Percentiles rank a stretch among this genome's conserved stretches.
phyloP scores from a whole-genome alignment of 2,797 vertebrate genomes.

The Lagorchestes hirsutus region DNA sequence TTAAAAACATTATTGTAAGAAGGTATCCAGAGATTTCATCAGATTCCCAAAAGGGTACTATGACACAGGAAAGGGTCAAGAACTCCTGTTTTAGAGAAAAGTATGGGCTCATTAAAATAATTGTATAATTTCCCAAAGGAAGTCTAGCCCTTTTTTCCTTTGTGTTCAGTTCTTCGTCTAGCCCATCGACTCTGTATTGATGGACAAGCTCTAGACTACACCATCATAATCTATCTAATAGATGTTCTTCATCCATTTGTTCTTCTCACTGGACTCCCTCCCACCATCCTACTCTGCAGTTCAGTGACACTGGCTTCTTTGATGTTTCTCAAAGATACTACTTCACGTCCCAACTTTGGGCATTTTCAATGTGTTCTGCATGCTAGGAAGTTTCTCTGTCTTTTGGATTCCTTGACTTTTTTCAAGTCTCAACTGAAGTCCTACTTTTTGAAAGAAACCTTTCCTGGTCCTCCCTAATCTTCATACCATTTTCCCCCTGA shows the following conservation, averaged over 20 bases:
- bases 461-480: neutral
- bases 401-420: neutral
- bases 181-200: neutral
- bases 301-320: neutral
- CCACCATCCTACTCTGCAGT: neutral
- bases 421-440: neutral
- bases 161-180: neutral
- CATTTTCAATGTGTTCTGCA: neutral
- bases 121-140: neutral
- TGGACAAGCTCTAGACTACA: neutral
- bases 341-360: neutral
- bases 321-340: neutral
- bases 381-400: neutral
- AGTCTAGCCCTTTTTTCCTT: neutral
- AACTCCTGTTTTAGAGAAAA: neutral
- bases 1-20: neutral
- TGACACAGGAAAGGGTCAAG: neutral
- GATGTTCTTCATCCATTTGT: neutral
- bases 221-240: neutral
- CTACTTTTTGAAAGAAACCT: neutral
- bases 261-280: neutral
- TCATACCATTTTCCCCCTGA: neutral
- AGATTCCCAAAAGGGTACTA: neutral
- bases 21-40: neutral
- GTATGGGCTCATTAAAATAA: neutral